Evolutionary conservation across 1,140 invertebrate species (phyloP).

Genomic region (Drosophila sp.): DNA sequence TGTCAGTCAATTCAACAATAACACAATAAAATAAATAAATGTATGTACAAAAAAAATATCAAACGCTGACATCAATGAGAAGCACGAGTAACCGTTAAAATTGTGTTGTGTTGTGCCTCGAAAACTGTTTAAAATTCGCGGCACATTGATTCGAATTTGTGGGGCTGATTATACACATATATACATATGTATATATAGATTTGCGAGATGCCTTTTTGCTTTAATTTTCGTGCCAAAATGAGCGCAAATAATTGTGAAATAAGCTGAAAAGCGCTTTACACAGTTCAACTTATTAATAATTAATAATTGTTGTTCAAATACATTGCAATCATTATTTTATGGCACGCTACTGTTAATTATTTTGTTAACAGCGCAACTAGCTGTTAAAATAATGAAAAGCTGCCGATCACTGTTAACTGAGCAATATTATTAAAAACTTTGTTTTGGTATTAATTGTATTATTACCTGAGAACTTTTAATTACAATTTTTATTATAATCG

Average conservation of each 20-base stretch:
- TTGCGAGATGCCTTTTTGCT: neutral
- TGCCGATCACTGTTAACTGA: too few species aligned
- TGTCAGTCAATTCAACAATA: conserved; percentile 3
- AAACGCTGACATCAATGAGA: neutral
- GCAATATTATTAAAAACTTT: too few species aligned
- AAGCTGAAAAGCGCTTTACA: conserved; percentile 12
- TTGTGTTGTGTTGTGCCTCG: conserved; percentile 23
- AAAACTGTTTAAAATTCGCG: conserved; percentile 37
- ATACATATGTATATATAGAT: too few species aligned
- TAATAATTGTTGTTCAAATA: neutral
- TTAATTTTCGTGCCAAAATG: conserved; percentile 2
- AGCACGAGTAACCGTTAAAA: conserved; percentile 17
- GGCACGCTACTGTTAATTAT: neutral
- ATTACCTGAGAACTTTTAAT: too few species aligned
- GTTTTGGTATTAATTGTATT: too few species aligned
- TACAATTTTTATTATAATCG: too few species aligned
- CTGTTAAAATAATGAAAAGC: neutral
- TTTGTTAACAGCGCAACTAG: neutral
- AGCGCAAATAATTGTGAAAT: conserved; percentile 30
- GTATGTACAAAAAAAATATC: neutral
- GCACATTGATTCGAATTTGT: conserved; percentile 28
- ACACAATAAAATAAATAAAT: neutral
- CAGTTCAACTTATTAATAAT: conserved; percentile 13
- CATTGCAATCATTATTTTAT: neutral
- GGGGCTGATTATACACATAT: neutral